Evolutionary conservation across 2,113 vertebrate species (phyloP).

Genomic region (Thermophis baileyi): DNA sequence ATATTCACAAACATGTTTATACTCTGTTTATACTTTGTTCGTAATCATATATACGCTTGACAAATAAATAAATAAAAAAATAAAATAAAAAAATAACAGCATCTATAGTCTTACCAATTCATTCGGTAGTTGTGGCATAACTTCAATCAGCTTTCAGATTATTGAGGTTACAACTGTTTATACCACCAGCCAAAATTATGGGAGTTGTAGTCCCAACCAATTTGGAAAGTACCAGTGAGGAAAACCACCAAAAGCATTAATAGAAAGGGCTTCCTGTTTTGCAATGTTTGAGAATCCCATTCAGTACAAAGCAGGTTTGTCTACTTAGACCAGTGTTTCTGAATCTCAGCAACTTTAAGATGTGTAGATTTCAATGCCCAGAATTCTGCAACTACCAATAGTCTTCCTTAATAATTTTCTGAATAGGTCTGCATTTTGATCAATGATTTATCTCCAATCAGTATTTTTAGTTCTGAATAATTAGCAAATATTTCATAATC

Average conservation of each 20-base stretch:
- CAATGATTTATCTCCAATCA: not conserved
- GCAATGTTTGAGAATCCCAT: not conserved
- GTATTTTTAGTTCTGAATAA: not conserved
- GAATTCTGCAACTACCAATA: not conserved
- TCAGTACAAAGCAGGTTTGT: not conserved
- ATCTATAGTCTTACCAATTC: not conserved
- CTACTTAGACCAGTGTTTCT: not conserved
- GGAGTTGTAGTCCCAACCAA: not conserved
- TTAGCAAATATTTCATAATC: not conserved
- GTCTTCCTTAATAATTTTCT: not conserved
- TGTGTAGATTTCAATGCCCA: not conserved
- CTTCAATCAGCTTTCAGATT: not conserved
- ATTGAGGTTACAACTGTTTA: not conserved
- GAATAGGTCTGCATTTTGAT: not conserved
- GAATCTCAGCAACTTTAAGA: not conserved
- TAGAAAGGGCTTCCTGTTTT: not conserved
- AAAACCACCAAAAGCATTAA: not conserved
- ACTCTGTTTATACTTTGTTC: too few species aligned
- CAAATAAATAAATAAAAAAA: too few species aligned
- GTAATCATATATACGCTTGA: too few species aligned
- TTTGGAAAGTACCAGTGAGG: not conserved
- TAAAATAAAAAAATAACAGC: too few species aligned
- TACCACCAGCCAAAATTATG: not conserved
- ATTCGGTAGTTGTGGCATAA: not conserved
- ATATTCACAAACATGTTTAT: too few species aligned